Base-by-base conservation (phyloP, 2,113 vertebrate species). In the Pheucticus melanocephalus region DNA sequence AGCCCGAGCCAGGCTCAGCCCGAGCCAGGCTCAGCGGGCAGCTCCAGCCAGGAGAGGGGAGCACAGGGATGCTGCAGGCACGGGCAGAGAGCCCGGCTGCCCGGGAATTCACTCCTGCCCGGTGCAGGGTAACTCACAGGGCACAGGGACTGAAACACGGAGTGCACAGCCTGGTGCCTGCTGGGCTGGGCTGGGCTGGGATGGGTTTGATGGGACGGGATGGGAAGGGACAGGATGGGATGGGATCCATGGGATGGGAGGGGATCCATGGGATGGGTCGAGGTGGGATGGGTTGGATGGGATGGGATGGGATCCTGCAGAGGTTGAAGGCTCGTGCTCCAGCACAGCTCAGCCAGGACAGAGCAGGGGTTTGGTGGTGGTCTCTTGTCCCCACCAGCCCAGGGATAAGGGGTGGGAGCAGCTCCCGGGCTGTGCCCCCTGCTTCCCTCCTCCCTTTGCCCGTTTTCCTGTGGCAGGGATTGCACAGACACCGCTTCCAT, bases 1-100 rank as follows among this genome's bases (percentile, higher is more conserved):
- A 2, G 91, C 69, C 28, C 3, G 15, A 45, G 88, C 75, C 92
- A 53, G n/a, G 16, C 54, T 17, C 3, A 1, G 91, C 70, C 30
- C 3, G 13, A 42, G 89, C 75, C 92, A 51, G 75, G 65, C 2
- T 9, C 60, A 23, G 54, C 24, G 1, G 72, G 68, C 86, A 44
- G 1, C 7, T 16, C 61, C 12, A 3, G 11, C 5, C 6, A 0
- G 66, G 75, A 30, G 1, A 1, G 14, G 23, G 61, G 39, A 68
- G 37, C 45, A 17, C 30, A 30, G 35, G 77, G 66, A 22, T 9
- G 44, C 8, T 4, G 37, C 44, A 15, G 66, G 51, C 24, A 47
- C 4, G 6, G 79, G 47, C 79, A 33, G 48, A 1, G 1, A 45
- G 75, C n/a, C 48, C 65, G 3, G n/a, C 56, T 31, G 47, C 88